Conservation (phyloP, 2,888 invertebrate genomes). For the Acanthosepion pharaonis region DNA sequence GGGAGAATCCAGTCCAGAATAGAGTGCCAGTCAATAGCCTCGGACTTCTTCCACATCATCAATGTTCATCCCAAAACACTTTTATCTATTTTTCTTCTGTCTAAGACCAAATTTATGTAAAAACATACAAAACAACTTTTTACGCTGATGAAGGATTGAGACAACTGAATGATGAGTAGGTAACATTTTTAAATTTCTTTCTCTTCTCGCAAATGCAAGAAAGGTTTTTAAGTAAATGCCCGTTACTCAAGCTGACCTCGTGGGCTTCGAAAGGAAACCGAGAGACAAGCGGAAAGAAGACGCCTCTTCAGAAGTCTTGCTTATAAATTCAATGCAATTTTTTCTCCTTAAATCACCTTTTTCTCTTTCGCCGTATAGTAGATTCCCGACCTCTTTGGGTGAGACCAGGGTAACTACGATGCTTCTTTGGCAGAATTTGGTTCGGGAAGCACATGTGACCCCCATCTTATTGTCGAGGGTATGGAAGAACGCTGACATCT, state of each 20-base stretch:
- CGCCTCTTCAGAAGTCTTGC: neutral
- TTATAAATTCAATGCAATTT: neutral
- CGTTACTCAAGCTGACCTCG: neutral
- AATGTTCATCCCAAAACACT: neutral
- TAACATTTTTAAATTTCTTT: neutral
- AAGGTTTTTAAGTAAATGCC: neutral
- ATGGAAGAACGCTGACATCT: neutral
- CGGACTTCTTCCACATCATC: neutral
- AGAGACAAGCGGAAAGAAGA: neutral
- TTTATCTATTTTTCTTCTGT: neutral
- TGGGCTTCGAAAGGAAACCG: neutral
- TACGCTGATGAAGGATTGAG: neutral
- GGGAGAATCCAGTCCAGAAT: neutral
- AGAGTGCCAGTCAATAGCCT: neutral
- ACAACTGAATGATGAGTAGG: neutral
- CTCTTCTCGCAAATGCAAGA: neutral
- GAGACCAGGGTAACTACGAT: conserved; percentile 2
- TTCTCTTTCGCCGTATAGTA: neutral
- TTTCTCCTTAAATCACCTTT: neutral
- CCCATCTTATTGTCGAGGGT: neutral
- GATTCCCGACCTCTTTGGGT: neutral
- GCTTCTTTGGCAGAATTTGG: neutral
- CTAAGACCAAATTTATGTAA: neutral
- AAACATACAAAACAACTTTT: neutral
- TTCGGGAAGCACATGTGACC: neutral